phyloP scores from a whole-genome alignment of 2,797 vertebrate species.

The Schizopygopsis malacanthus region DNA sequence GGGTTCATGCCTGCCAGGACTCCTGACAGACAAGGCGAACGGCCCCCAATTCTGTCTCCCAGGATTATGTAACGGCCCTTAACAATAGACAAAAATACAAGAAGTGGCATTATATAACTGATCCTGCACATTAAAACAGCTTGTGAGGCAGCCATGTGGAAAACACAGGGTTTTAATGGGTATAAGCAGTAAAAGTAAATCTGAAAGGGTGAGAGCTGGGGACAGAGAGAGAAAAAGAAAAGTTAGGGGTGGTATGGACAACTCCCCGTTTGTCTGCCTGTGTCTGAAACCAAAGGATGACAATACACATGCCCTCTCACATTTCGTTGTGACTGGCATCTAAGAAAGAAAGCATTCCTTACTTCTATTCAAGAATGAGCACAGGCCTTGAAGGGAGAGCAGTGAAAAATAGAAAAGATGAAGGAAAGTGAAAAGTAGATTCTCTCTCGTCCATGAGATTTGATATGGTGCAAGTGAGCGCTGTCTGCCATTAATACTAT shows the following conservation, averaged over 20 bases:
- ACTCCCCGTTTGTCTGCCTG: not conserved
- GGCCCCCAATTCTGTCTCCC: slow-evolving; percentile 15
- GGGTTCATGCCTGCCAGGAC: slow-evolving; percentile 31
- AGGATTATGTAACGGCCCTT: slow-evolving; percentile 59
- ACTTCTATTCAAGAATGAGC: slow-evolving; percentile 55
- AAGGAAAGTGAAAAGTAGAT: slow-evolving; percentile 29
- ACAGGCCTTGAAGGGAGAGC: slow-evolving; percentile 48
- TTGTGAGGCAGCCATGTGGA: slow-evolving; percentile 67
- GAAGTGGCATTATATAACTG: slow-evolving; percentile 76
- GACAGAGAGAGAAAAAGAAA: slow-evolving; percentile 30
- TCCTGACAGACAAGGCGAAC: slow-evolving; percentile 24
- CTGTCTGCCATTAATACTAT: slow-evolving; percentile 21
- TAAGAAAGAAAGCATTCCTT: slow-evolving; percentile 58
- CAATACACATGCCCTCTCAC: slow-evolving; percentile 68
- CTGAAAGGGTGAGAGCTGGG: slow-evolving; percentile 19
- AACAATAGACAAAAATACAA: slow-evolving; percentile 68
- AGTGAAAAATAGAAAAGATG: slow-evolving; percentile 50
- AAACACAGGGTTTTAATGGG: slow-evolving; percentile 66
- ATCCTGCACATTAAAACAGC: slow-evolving; percentile 69
- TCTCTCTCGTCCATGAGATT: slow-evolving; percentile 62
- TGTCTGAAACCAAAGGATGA: slow-evolving; percentile 58
- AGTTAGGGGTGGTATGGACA: not conserved
- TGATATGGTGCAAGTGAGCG: slow-evolving; percentile 54
- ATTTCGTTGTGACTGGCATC: slow-evolving; percentile 74
- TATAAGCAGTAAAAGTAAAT: slow-evolving; percentile 47